Percentiles rank a stretch among this genome's conserved stretches.
phyloP scores from a whole-genome alignment of 2,797 vertebrate genomes.

The Limnodromus scolopaceus region DNA sequence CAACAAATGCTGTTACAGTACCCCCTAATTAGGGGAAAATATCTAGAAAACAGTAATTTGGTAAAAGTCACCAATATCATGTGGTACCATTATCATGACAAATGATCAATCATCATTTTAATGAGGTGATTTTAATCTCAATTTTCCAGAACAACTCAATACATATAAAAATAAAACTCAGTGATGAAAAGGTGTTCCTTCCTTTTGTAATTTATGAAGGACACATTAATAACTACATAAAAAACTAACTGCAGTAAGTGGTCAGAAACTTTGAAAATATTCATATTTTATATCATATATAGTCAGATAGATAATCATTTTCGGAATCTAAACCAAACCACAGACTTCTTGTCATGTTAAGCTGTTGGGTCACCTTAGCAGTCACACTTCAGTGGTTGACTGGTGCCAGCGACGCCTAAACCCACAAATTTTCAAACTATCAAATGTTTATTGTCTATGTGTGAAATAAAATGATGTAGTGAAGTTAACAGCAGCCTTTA shows the following conservation, averaged over 20 bases:
- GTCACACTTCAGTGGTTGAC: conserved; percentile 14
- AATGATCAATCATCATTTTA: conserved; percentile 51
- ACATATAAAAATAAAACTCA: background rate
- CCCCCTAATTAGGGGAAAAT: background rate
- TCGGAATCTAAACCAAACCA: background rate
- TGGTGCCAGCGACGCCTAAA: background rate
- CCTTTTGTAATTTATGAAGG: background rate
- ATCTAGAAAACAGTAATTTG: conserved; percentile 37
- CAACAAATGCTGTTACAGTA: background rate
- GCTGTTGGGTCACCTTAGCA: background rate
- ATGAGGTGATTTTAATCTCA: conserved; percentile 29
- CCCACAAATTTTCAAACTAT: conserved; percentile 5
- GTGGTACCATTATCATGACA: conserved; percentile 9
- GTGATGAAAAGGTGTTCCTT: background rate
- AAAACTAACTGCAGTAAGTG: background rate
- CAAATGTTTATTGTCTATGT: background rate
- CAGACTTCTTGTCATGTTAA: background rate
- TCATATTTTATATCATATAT: background rate
- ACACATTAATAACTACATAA: background rate
- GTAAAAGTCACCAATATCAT: conserved; percentile 39
- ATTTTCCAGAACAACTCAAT: conserved; percentile 3
- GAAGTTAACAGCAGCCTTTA: background rate
- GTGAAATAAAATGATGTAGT: background rate
- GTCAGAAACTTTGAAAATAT: background rate
- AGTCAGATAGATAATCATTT: background rate